Base-by-base conservation (phyloP, 2,888 invertebrate genomes). In the Drosophila eohydei region DNA sequence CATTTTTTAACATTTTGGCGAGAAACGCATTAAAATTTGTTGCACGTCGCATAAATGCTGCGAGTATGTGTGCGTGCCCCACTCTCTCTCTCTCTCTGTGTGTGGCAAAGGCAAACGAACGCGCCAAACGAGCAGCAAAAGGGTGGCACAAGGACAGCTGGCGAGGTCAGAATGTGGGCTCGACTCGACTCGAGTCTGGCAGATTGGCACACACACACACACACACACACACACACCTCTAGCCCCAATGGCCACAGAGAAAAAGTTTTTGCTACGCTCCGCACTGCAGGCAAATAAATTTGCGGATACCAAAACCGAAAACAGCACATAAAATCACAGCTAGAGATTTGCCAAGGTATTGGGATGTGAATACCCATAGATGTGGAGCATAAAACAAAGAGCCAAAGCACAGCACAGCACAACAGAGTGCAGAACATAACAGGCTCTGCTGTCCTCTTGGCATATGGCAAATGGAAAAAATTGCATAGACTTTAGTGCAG, bases 1-100 rank as follows among this genome's bases (percentile, higher is more conserved):
- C 83, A 88, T 88, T 88, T 86, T 86, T 86, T 88, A 88, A 77
- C 86, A 81, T 78, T 88, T 89, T 83, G 80, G 81, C 74, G 81
- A 83, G 70, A 79, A 89, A 89, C 88, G 88, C 87, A 89, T 88
- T 89, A 86, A 86, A 88, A 88, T 88, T 88, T 88, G 90, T 88
- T 89, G 90, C 87, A 88, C 87, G 87, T 88, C 88, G 83, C 87
- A 89, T 86, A 88, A 89, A 85, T 82, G 85, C 74, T 83, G 69
- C 71, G 62, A 68, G 69, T 72, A 57, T 67, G 50, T 62, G 34
- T 34, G 44, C 50, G 44, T 64, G 56, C 32, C 36, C 55, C 50
- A 56, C 54, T 58, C 21, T 61, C 46, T 52, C 14, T 44, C 38
- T 57, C 48, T 57, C 41, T 66, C 12, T 60, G 71, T 71, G 69